phyloP scores from a whole-genome alignment of 2,888 invertebrate species.

The Tetrapedia diversipes region DNA sequence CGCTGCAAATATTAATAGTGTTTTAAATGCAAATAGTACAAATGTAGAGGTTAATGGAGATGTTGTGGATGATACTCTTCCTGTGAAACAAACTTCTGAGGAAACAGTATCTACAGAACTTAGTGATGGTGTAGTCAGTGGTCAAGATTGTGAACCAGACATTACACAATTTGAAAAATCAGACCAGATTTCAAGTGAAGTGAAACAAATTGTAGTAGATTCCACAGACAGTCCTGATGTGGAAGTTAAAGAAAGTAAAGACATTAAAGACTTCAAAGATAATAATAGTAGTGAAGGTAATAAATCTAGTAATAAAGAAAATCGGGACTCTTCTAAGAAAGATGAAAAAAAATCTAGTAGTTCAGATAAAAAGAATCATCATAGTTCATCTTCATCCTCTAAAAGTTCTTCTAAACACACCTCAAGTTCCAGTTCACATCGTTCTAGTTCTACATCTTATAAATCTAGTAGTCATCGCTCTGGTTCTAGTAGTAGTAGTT shows the following conservation, averaged over 20 bases:
- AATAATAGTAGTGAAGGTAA: conserved; percentile 80
- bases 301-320: conserved; percentile 84
- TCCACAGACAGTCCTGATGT: conserved; percentile 73
- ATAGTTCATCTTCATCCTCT: conserved; percentile 81
- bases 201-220: conserved; percentile 69
- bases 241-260: conserved; percentile 65
- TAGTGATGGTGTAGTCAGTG: conserved; percentile 65
- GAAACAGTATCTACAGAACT: conserved; percentile 63
- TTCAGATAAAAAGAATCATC: conserved; percentile 81
- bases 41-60: conserved; percentile 73
- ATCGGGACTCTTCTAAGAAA: conserved; percentile 83
- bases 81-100: conserved; percentile 72
- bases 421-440: conserved; percentile 75
- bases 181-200: conserved; percentile 71
- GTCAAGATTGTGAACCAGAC: conserved; percentile 55
- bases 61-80: conserved; percentile 55
- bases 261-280: conserved; percentile 71
- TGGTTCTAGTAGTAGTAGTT: conserved; percentile 68
- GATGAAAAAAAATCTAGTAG: conserved; percentile 81
- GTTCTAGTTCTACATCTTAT: conserved; percentile 71
- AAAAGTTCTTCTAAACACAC: conserved; percentile 77
- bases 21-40: conserved; percentile 68
- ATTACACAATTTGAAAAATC: conserved; percentile 61
- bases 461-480: conserved; percentile 77
- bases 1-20: conserved; percentile 75